Percentiles rank a stretch among this genome's conserved stretches.
These are phyloP conservation scores for Beroe ovata DNA, from an alignment of 37 sponge, comb jelly and placozoan genomes.

Conservation along the genomic window DNA sequence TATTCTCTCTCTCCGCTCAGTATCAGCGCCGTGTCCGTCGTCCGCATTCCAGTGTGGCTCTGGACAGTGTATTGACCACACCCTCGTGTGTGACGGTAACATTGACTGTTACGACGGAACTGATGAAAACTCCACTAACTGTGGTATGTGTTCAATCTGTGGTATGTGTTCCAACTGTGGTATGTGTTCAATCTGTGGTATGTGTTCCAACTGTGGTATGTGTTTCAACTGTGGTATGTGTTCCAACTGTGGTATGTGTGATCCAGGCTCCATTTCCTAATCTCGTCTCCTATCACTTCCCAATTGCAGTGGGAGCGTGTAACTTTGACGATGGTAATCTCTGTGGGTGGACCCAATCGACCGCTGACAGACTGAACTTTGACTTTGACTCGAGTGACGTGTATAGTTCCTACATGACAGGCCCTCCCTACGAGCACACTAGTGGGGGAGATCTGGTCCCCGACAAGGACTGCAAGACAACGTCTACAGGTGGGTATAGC, in stretches of 20 bases:
- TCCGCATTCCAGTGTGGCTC: conserved; percentile 43
- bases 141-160: conserved; percentile 67
- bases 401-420: conserved; percentile 31
- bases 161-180: too few species aligned
- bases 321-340: conserved; percentile 33
- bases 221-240: too few species aligned
- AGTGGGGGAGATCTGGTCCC: not conserved
- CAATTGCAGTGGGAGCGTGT: conserved; percentile 61
- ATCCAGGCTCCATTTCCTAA: too few species aligned
- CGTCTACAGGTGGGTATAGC: not conserved
- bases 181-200: too few species aligned
- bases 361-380: conserved; percentile 8
- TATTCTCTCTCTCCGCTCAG: too few species aligned
- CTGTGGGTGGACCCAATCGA: conserved; percentile 57
- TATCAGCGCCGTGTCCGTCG: conserved; percentile 54
- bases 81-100: conserved; percentile 63
- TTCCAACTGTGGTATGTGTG: too few species aligned
- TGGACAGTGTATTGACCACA: conserved; percentile 65
- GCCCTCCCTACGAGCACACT: conserved; percentile 54
- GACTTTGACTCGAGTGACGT: not conserved
- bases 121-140: conserved; percentile 68
- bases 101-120: conserved; percentile 57
- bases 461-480: conserved; percentile 48
- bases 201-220: too few species aligned
- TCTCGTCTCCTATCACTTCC: too few species aligned